These are phyloP conservation scores for Typhlomys cinereus DNA, from an alignment of 2,113 vertebrate genomes.

Conservation along the genomic window DNA sequence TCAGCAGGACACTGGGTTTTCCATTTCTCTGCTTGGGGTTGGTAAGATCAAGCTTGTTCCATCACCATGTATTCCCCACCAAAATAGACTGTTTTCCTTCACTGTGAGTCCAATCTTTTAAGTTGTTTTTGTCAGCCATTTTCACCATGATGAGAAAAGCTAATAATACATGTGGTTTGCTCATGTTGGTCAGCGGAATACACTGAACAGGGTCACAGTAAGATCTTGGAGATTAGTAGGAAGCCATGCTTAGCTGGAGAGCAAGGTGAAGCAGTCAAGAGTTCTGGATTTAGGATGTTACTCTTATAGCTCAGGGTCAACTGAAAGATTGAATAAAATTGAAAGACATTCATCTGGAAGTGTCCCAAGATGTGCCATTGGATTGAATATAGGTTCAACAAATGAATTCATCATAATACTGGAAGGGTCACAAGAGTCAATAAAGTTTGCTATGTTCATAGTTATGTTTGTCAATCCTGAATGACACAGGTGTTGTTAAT, in stretches of 20 bases:
- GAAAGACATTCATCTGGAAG: not conserved
- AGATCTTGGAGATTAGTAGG: rapidly evolving
- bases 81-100: not conserved
- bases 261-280: no score
- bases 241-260: no score
- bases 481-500: not conserved
- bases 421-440: not conserved
- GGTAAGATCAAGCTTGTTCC: not conserved
- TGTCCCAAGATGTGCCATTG: not conserved
- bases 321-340: not conserved
- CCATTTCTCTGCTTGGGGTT: not conserved
- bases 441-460: not conserved
- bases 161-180: not conserved
- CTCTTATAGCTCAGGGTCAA: rapidly evolving
- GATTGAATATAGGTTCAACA: not conserved
- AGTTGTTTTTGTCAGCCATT: not conserved
- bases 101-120: not conserved
- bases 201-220: not conserved
- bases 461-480: not conserved
- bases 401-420: not conserved
- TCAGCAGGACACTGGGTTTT: not conserved
- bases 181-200: not conserved
- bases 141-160: not conserved
- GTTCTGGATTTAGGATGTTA: no score
- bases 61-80: not conserved